Base-by-base conservation (phyloP, 2,888 invertebrate genomes). In the Agrypnus murinus region DNA sequence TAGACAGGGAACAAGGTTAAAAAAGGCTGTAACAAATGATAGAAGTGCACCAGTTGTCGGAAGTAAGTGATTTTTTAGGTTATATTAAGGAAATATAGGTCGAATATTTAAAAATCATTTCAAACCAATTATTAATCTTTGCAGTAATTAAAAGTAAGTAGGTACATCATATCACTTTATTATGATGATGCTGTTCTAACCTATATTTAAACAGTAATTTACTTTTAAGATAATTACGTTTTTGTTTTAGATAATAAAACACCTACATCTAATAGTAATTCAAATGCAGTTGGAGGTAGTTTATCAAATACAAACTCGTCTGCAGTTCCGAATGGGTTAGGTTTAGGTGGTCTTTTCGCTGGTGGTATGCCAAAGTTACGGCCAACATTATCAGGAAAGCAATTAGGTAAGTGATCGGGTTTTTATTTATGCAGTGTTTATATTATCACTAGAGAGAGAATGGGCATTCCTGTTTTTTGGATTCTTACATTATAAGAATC, bases 11-110 rank as follows among this genome's bases (percentile, higher is more conserved):
- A 86, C 92, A 60, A 90, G 90, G 79, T 86, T 97, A 75, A 96
- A 94, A 85, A 96, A 96, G 86, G 89, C 95, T 63, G 92, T 92
- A 0, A 96, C 96, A n/a, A 92, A 93, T 79, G 97, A 97, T 84
- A 94, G 95, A 86, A 97, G 97, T 89, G 92, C 90, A 60, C 97
- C 97, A 0, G 84, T 89, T 58, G 87, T 95, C 76, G 87, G 91
- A 57, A 66, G 70, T 71, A 66, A 62, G 14, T 32, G 12, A 4
- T n/a, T n/a, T n/a, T n/a, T n/a, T n/a, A n/a, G n/a, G n/a, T n/a
- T n/a, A n/a, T n/a, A n/a, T n/a, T n/a, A n/a, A n/a, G n/a, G n/a
- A n/a, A n/a, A n/a, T n/a, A n/a, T n/a, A n/a, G n/a, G n/a, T n/a
- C n/a, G n/a, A n/a, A n/a, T n/a, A n/a, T n/a, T n/a, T n/a, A n/a